These are phyloP conservation scores for Cremastobaeus sp. DNA, from an alignment of 2,888 invertebrate species.

Conservation along the genomic window DNA sequence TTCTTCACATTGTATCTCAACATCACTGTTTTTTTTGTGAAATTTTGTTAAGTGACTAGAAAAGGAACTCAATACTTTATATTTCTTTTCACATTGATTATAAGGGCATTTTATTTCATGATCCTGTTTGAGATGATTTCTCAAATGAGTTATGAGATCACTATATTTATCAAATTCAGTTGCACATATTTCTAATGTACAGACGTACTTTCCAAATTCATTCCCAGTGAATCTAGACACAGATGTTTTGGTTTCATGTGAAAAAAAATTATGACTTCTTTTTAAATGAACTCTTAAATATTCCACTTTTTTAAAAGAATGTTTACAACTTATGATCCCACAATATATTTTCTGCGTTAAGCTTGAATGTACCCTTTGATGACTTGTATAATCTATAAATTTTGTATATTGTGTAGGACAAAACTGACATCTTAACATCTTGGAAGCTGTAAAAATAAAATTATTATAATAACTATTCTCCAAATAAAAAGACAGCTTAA, in stretches of 20 bases:
- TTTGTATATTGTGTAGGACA: too few species aligned
- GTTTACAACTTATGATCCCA: background rate
- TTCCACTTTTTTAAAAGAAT: background rate
- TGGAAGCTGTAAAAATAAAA: too few species aligned
- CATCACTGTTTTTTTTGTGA: conserved; percentile 3
- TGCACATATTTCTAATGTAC: background rate
- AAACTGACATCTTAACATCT: too few species aligned
- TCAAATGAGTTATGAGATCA: too few species aligned
- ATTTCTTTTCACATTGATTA: background rate
- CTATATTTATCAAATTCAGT: background rate
- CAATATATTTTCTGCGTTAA: background rate
- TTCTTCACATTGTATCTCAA: background rate
- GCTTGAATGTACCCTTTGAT: background rate
- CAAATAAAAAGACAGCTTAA: too few species aligned
- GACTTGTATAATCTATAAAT: too few species aligned
- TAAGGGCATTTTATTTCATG: background rate
- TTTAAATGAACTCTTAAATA: conserved; percentile 1
- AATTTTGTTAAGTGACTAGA: conserved; percentile 9
- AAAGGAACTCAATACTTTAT: conserved; percentile 5
- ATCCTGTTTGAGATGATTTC: background rate
- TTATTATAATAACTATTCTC: too few species aligned
- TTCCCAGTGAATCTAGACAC: background rate
- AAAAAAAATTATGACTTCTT: background rate
- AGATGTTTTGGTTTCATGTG: background rate
- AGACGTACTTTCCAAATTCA: background rate